Conservation (phyloP, 2,797 vertebrate species). For the Rachycentron canadum region DNA sequence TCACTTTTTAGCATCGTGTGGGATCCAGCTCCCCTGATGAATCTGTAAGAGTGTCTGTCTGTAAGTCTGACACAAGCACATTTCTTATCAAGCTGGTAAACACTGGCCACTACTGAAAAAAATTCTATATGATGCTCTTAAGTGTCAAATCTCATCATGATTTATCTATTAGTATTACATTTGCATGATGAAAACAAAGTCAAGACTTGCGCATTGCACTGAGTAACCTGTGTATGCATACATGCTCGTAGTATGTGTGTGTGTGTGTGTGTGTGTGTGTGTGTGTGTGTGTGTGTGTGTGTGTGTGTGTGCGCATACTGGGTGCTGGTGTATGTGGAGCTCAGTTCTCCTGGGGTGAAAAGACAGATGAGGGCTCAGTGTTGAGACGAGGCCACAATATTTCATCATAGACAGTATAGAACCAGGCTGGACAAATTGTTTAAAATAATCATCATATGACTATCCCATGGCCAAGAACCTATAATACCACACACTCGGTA, state of each 20-base stretch:
- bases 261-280: neutral
- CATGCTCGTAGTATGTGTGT: neutral
- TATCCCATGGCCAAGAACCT: conserved; percentile 39
- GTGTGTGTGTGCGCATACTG: conserved; percentile 29
- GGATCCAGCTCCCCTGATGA: conserved; percentile 39
- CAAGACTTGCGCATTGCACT: conserved; percentile 1
- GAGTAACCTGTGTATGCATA: conserved; percentile 7
- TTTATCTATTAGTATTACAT: neutral
- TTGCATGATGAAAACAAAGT: conserved; percentile 1
- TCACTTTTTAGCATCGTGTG: conserved; percentile 18
- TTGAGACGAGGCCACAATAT: conserved; percentile 74
- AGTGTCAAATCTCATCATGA: neutral
- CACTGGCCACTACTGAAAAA: neutral
- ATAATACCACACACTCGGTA: conserved; percentile 67
- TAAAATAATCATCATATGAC: conserved; percentile 74
- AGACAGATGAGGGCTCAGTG: conserved; percentile 80
- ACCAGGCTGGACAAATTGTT: conserved; percentile 79
- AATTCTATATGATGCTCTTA: neutral
- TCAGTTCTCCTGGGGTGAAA: conserved; percentile 76
- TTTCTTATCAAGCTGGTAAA: conserved; percentile 4
- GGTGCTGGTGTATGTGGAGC: conserved; percentile 74
- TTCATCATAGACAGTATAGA: conserved; percentile 82
- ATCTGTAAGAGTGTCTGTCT: conserved; percentile 42
- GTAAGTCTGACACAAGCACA: conserved; percentile 35
- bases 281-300: neutral